Base-by-base conservation (phyloP, 1,140 invertebrate genomes). In the Capitella teleta region DNA sequence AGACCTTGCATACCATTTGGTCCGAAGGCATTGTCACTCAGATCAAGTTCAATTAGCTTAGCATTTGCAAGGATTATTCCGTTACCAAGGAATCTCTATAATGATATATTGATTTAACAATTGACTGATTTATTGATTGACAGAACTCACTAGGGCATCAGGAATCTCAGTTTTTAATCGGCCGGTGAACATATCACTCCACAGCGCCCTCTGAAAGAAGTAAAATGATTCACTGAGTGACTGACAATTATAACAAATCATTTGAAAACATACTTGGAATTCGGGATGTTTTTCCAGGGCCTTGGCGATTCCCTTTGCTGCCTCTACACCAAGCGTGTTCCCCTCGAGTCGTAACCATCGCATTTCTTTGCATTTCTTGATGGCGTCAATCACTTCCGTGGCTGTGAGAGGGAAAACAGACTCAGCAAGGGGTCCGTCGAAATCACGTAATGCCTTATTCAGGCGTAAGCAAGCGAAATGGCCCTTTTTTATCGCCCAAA, bases 21-120 rank as follows among this genome's bases (percentile, higher is more conserved):
- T 4, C 95, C 95, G 66, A 98, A 86, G 0, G 95, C 95, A 79
- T 98, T 99, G 67, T 98, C 94, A 74, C 92, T 96, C 0, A 98
- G 76, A 65, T 98, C 92, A 8, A 99, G 70, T 56, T 90, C 85
- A 0, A 82, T 79, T 0, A 99, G 75, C 3, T 80, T 74, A 2
- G 87, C 86, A 2, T 80, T 79, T 0, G 90, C 85, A 8, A 64
- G 59, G 45, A 88, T 87, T 41, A 98, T 78, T 4, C 87, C 91
- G 52, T 77, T 77, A 4, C 88, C 85, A 1, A 98, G 72, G 56
- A 79, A 79, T 70, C 80, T 77, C 83, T 86, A 67, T 4, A 5
- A 47, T 36, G 23, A 52, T 28, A 43, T 30, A 42, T 8, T 52
- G 24, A 34, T 47, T 10, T 41, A 23, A 16, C 10, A 42, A 8